Evolutionary conservation across 2,888 invertebrate species (phyloP).

Genomic region (Harpalus rubripes): DNA sequence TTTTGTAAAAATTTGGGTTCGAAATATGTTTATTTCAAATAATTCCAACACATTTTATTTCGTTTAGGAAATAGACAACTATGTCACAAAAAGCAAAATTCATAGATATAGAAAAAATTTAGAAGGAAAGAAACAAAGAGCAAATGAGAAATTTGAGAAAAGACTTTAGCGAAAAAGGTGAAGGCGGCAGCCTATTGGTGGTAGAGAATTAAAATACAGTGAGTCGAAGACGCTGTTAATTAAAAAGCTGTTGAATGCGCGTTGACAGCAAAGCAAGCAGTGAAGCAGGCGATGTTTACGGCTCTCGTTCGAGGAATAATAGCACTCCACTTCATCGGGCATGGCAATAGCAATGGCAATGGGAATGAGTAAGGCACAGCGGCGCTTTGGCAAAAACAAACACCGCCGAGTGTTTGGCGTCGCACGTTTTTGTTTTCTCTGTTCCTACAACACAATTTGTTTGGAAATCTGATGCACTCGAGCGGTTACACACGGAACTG

Average conservation of each 20-base stretch:
- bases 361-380: not conserved
- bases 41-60: too few relatives aligned
- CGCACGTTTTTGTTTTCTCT: constrained; percentile 59
- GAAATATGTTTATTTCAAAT: too few relatives aligned
- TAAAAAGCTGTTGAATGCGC: constrained; percentile 49
- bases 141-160: not conserved
- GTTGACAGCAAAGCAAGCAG: constrained; percentile 51
- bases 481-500: constrained; percentile 45
- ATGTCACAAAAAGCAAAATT: too few relatives aligned
- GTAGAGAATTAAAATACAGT: constrained; percentile 36
- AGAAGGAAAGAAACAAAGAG: not conserved
- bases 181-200: not conserved
- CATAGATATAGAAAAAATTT: not conserved
- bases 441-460: constrained; percentile 57
- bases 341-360: not conserved
- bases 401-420: constrained; percentile 50
- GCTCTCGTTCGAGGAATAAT: constrained; percentile 35
- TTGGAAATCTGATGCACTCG: constrained; percentile 57
- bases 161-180: not conserved
- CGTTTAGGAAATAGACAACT: too few relatives aligned
- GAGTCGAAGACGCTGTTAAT: constrained; percentile 46
- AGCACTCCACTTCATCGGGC: constrained; percentile 16
- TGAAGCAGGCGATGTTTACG: constrained; percentile 34
- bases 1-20: too few relatives aligned
- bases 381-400: constrained; percentile 42